phyloP scores from a whole-genome alignment of 2,888 invertebrate genomes.

The Acronicta psi region DNA sequence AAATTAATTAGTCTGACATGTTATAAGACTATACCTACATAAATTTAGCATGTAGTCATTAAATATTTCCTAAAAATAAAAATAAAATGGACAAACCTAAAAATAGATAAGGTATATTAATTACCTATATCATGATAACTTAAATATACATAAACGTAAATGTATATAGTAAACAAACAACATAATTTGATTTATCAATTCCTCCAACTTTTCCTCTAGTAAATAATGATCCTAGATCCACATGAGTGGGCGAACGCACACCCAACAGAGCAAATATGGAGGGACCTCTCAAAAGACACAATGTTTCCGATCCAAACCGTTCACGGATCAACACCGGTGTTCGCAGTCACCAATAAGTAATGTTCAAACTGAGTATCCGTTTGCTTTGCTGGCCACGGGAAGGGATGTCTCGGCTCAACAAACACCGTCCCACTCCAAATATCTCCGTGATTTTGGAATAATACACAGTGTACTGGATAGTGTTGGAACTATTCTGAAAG shows the following conservation, averaged over 20 bases:
- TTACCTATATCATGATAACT: too few relatives aligned
- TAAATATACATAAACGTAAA: too few relatives aligned
- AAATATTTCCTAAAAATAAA: too few relatives aligned
- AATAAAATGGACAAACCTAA: too few relatives aligned
- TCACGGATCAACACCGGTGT: constrained; percentile 67
- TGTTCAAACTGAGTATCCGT: constrained; percentile 70
- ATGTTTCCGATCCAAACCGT: constrained; percentile 50
- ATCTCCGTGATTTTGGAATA: constrained; percentile 63
- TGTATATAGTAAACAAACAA: too few relatives aligned
- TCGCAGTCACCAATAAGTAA: constrained; percentile 61
- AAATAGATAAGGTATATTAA: too few relatives aligned
- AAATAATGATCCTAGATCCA: neutral
- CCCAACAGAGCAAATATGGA: constrained; percentile 23
- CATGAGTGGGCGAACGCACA: neutral
- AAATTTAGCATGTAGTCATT: too few relatives aligned
- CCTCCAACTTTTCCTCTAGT: neutral
- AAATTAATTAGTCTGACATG: too few relatives aligned
- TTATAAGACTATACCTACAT: too few relatives aligned
- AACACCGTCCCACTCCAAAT: constrained; percentile 62
- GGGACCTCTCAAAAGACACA: constrained; percentile 32
- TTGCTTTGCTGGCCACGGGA: constrained; percentile 69
- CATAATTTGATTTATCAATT: neutral
- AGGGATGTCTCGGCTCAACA: constrained; percentile 72
- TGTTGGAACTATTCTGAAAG: constrained; percentile 29
- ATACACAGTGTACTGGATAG: constrained; percentile 45